Percentiles rank a stretch among this genome's conserved stretches.
These are phyloP conservation scores for Diadema setosum DNA, from an alignment of 35 echinoderm and acorn worm genomes.

Conservation along the genomic window DNA sequence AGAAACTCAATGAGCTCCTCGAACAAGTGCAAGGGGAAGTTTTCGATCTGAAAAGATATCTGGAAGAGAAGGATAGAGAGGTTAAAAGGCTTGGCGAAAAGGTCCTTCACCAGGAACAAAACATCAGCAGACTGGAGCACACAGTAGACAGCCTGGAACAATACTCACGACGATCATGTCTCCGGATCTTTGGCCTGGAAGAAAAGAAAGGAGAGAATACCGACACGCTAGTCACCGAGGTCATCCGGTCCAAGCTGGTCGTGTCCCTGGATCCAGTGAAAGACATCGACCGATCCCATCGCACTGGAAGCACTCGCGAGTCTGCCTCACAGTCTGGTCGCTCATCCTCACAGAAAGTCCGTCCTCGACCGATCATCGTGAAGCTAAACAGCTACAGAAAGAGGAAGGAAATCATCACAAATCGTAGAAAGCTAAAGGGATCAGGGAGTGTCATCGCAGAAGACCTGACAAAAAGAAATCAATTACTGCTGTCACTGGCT, in stretches of 20 bases:
- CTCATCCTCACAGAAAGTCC: background rate
- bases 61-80: background rate
- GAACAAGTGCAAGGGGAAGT: background rate
- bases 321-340: background rate
- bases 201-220: background rate
- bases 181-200: background rate
- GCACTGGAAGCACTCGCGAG: background rate
- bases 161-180: background rate
- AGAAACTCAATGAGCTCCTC: background rate
- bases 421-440: background rate
- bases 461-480: no score
- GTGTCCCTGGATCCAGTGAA: background rate
- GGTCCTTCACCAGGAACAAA: background rate
- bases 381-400: background rate
- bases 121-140: background rate
- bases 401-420: background rate
- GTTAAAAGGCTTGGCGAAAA: background rate
- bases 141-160: background rate
- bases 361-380: background rate
- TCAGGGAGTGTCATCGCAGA: no score
- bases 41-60: background rate
- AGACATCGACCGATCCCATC: background rate
- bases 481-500: no score
- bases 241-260: background rate
- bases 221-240: background rate